Base-by-base conservation (phyloP, 2,113 vertebrate genomes). In the Grus americana region DNA sequence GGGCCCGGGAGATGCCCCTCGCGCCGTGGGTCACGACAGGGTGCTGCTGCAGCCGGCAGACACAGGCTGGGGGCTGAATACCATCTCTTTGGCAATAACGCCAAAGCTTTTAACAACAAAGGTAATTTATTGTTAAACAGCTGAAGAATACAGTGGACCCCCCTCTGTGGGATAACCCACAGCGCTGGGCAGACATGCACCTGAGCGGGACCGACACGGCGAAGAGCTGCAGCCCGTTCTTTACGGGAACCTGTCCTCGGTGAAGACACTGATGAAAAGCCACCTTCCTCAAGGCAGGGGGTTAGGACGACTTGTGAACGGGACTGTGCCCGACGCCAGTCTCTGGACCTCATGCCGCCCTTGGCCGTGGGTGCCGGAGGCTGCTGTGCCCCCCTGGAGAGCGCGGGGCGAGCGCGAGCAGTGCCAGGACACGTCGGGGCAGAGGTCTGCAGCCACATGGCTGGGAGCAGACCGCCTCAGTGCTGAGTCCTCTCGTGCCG, bases 11-110 rank as follows among this genome's bases (percentile, higher is more conserved):
- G 61, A 12, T 61, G 61, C 23, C 17, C 36, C 47, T 30, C 0
- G 5, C 0, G 2, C 42, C 3, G 1, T 0, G 2, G 61, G 34
- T 24, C 67, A 17, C 7, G 2, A 22, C 13, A 4, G 12, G 15
- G 34, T n/a, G 26, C 58, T 40, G 26, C 58, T 11, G 34, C 34
- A 19, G 47, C 65, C 29, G 1, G 42, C 24, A 13, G 30, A 11
- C n/a, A 2, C 19, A 3, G 80, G 15, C 21, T 12, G 19, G 36
- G n/a, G 42, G 10, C 30, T 1, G 1, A 30, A 7, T 4, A 2
- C 67, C 5, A 0, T 32, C 57, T 1, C 49, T 15, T 29, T 32
- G 52, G 66, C 52, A 14, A 3, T 24, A 14, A 21, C 3, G 5
- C 4, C 1, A 24, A 24, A 0, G 5, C 42, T 49, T 62, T 15